A percentile compares a stretch with the other conserved stretches of the same genome.
Conservation (phyloP, 2,113 vertebrate species). For the Apistogramma diplotaenia region DNA sequence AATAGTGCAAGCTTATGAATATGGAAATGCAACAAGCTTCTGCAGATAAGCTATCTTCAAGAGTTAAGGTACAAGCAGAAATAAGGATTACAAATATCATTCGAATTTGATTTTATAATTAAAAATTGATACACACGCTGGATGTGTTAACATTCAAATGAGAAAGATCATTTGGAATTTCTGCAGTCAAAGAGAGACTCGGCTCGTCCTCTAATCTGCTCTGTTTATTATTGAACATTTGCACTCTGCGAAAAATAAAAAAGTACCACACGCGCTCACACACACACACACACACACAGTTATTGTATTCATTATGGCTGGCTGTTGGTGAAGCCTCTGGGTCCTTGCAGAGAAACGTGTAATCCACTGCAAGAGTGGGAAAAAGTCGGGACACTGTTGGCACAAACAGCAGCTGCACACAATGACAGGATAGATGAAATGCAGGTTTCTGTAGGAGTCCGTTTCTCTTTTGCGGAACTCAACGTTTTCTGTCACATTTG, state of each 20-base stretch:
- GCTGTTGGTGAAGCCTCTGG: not conserved
- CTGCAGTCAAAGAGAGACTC: not conserved
- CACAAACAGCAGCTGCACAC: not conserved
- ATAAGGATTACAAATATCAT: not conserved
- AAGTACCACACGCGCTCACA: not conserved
- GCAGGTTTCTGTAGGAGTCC: not conserved
- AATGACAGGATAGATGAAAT: not conserved
- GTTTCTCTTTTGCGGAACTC: constrained; percentile 2
- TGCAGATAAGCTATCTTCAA: not conserved
- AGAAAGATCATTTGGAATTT: constrained; percentile 5
- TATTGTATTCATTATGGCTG: not conserved
- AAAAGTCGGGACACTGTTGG: not conserved
- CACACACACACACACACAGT: not conserved
- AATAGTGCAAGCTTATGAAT: not conserved
- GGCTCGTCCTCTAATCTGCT: constrained; percentile 25
- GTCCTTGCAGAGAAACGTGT: not conserved
- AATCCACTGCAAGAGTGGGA: not conserved
- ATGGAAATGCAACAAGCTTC: not conserved
- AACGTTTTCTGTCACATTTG: not conserved
- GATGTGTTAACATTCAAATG: constrained; percentile 45
- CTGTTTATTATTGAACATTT: constrained; percentile 28
- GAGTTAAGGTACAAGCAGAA: not conserved
- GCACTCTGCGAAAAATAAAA: not conserved
- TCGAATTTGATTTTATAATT: constrained; percentile 27
- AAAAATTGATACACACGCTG: constrained; percentile 1